A percentile compares a stretch with the other conserved stretches of the same genome.
Conservation (phyloP, 2,113 vertebrate genomes). For the Rana temporaria region DNA sequence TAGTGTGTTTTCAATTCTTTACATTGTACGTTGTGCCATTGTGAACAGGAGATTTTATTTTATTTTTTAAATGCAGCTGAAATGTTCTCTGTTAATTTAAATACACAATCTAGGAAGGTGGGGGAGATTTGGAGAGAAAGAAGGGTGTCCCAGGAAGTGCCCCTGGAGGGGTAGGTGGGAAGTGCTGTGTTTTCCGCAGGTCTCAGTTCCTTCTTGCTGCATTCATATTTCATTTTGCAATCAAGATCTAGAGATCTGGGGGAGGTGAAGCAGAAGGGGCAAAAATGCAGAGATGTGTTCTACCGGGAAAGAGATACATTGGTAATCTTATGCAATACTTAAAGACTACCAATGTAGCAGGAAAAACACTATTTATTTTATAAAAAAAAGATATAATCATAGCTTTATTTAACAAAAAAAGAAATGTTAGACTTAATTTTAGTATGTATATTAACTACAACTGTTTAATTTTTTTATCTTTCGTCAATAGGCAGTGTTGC, state of each 20-base stretch:
- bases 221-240: conserved; percentile 59
- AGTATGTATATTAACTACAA: background rate
- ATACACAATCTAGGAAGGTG: conserved; percentile 17
- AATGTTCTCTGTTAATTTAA: background rate
- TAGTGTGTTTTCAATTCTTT: background rate
- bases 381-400: background rate
- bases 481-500: background rate
- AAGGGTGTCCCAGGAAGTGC: conserved; percentile 45
- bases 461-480: background rate
- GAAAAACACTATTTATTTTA: background rate
- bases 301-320: background rate
- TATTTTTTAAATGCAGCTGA: too few species aligned
- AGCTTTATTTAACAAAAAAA: background rate
- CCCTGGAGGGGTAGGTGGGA: conserved; percentile 36
- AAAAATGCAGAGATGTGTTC: conserved; percentile 9
- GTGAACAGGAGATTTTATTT: background rate
- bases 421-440: background rate
- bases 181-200: conserved; percentile 49
- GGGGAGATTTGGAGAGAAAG: background rate
- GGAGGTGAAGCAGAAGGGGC: conserved; percentile 14
- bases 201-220: conserved; percentile 51
- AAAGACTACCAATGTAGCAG: background rate
- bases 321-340: background rate
- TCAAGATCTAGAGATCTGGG: conserved; percentile 43
- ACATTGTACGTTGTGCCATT: background rate